These are phyloP conservation scores for Drosophila mimetica DNA, from an alignment of 2,888 invertebrate species.

Conservation along the genomic window DNA sequence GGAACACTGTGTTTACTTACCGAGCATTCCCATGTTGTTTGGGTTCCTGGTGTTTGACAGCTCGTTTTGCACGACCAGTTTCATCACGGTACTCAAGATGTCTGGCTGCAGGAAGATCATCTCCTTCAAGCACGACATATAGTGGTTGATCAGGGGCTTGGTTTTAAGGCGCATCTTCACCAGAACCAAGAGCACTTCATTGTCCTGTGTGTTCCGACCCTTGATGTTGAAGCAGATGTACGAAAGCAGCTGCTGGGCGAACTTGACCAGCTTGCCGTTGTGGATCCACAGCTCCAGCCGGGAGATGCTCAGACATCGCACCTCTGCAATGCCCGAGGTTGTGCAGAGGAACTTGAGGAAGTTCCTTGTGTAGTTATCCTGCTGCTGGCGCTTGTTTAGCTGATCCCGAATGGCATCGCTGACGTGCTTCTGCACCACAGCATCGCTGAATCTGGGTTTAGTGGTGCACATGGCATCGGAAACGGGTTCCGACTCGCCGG, in stretches of 20 bases:
- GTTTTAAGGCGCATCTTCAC: slow-evolving; percentile 96
- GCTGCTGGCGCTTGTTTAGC: slow-evolving; percentile 92
- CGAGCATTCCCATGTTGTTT: slow-evolving; percentile 96
- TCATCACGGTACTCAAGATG: slow-evolving; percentile 93
- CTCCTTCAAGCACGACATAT: slow-evolving; percentile 95
- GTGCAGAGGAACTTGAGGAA: slow-evolving; percentile 93
- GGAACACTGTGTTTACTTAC: slow-evolving; percentile 58
- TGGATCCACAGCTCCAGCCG: slow-evolving; percentile 97
- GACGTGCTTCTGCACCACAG: slow-evolving; percentile 88
- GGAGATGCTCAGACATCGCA: slow-evolving; percentile 83
- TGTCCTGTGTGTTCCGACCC: slow-evolving; percentile 88
- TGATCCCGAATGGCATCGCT: slow-evolving; percentile 95
- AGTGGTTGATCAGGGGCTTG: slow-evolving; percentile 95
- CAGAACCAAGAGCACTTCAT: slow-evolving; percentile 92
- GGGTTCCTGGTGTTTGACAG: slow-evolving; percentile 95
- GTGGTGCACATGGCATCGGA: slow-evolving; percentile 85
- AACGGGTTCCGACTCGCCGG: slow-evolving; percentile 82
- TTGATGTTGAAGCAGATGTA: slow-evolving; percentile 96
- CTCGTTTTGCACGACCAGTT: slow-evolving; percentile 97
- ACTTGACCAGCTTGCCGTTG: slow-evolving; percentile 96
- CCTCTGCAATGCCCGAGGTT: slow-evolving; percentile 94
- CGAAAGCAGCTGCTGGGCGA: slow-evolving; percentile 95
- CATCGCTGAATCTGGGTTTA: slow-evolving; percentile 86
- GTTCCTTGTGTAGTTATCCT: slow-evolving; percentile 94
- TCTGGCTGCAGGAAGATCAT: slow-evolving; percentile 93